These are phyloP conservation scores for Drosophila malerkotliana DNA, from an alignment of 1,140 invertebrate species.

Conservation along the genomic window DNA sequence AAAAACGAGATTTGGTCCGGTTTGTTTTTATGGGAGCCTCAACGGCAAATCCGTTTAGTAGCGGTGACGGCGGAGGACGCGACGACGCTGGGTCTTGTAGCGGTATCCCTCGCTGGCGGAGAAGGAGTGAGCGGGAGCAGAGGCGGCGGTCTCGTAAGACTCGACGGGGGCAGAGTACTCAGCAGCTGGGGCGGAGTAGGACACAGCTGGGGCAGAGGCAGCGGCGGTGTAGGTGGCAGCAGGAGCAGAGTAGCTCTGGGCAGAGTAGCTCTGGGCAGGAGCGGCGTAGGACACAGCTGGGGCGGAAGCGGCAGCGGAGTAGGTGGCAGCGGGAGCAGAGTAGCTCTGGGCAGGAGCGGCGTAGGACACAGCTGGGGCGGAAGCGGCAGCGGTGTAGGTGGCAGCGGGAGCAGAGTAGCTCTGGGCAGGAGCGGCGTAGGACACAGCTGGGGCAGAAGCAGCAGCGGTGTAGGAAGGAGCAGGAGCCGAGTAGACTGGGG, in stretches of 20 bases:
- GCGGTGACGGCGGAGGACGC: conserved; percentile 67
- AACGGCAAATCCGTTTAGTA: conserved; percentile 49
- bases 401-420: conserved; percentile 42
- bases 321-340: conserved; percentile 34
- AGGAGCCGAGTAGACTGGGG: conserved; percentile 40
- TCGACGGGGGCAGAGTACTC: conserved; percentile 45
- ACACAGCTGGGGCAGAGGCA: conserved; percentile 17
- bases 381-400: conserved; percentile 18
- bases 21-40: conserved; percentile 42
- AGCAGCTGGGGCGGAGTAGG: conserved; percentile 28
- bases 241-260: conserved; percentile 18
- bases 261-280: conserved; percentile 20
- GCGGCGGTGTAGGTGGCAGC: conserved; percentile 12
- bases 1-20: conserved; percentile 33
- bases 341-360: conserved; percentile 36
- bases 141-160: conserved; percentile 62
- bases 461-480: conserved; percentile 42
- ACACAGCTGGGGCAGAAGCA: conserved; percentile 39
- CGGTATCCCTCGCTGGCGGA: conserved; percentile 66
- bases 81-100: conserved; percentile 71
- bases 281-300: conserved; percentile 38
- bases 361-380: conserved; percentile 32
- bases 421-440: conserved; percentile 37
- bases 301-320: conserved; percentile 2
- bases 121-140: conserved; percentile 62